These are phyloP conservation scores for Lepidochrysops patricia DNA, from an alignment of 2,888 invertebrate genomes.

Conservation along the genomic window DNA sequence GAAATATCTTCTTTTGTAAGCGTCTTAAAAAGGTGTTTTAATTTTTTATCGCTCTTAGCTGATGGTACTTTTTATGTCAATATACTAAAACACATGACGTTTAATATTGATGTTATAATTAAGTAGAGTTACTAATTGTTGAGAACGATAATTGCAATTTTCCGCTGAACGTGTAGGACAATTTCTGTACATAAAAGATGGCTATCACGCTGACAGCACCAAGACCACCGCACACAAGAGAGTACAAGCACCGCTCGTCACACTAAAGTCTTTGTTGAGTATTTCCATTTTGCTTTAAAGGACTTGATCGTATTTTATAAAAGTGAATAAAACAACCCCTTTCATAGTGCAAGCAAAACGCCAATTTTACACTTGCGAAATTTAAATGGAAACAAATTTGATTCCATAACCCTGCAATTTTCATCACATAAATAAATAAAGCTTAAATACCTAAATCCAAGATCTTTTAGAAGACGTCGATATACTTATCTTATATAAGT, in stretches of 20 bases:
- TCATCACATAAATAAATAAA: too few relatives aligned
- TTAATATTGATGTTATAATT: neutral
- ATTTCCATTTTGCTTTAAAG: neutral
- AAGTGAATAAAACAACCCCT: neutral
- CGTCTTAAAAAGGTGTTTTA: neutral
- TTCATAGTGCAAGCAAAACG: too few relatives aligned
- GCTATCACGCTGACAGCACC: neutral
- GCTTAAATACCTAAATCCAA: too few relatives aligned
- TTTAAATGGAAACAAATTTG: too few relatives aligned
- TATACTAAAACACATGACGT: neutral
- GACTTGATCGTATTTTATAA: neutral
- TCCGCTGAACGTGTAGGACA: neutral
- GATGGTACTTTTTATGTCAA: neutral
- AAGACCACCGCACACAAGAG: neutral
- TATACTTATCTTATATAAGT: neutral
- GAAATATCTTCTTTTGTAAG: neutral
- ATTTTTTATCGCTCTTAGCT: neutral
- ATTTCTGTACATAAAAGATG: neutral
- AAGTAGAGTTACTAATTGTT: neutral
- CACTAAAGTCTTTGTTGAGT: neutral
- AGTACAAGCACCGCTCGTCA: neutral
- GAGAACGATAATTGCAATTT: neutral
- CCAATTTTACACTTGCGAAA: too few relatives aligned
- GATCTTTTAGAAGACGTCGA: neutral
- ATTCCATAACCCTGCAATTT: too few relatives aligned